Evolutionary conservation across 1,140 invertebrate species (phyloP), one percentile per base, ranked within the genome.

Genomic region (Anoplophora glabripennis): DNA sequence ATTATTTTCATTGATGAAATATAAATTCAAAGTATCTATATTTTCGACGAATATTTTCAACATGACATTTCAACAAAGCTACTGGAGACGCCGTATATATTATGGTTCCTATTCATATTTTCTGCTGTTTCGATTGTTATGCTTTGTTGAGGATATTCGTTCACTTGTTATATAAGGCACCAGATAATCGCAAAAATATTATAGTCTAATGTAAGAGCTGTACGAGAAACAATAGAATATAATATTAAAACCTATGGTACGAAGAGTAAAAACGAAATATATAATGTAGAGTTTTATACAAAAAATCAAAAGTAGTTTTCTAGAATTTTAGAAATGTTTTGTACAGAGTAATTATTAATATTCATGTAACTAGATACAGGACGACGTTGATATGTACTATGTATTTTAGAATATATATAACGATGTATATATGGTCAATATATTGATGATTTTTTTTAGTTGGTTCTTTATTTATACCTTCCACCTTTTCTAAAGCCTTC

Each of bases 291-390:
- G 59, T 72, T 72, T 71, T 70, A 72, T 73, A 75, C 72, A 69
- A 64, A 64, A 72, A 75, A 71, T 72, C 71, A 74, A 75, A 75
- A 73, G 72, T 75, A 74, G 72, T 73, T 72, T 75, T 74, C 58
- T 75, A 74, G 72, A 69, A 72, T 75, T 74, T 75, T 72, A 72
- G 71, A 65, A 52, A 66, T 70, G 65, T 73, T 74, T 75, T 75
- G 73, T 75, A 75, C 73, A 75, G 72, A 72, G 60, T 52, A 61
- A 66, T 49, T 15, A 35, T 40, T 54, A 42, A 65, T 46, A 57
- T 66, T 62, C 61, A 68, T 66, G 61, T 65, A 66, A 65, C 49
- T 63, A 66, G 61, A 64, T 52, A 47, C 57, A 68, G 60, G 63
- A 59, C 58, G 61, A 64, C 65, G 63, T 68, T 67, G 57, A 70